Percentiles rank a stretch among this genome's conserved stretches.
Conservation (phyloP, 2,888 invertebrate species). For the Drosophila crucigera region DNA sequence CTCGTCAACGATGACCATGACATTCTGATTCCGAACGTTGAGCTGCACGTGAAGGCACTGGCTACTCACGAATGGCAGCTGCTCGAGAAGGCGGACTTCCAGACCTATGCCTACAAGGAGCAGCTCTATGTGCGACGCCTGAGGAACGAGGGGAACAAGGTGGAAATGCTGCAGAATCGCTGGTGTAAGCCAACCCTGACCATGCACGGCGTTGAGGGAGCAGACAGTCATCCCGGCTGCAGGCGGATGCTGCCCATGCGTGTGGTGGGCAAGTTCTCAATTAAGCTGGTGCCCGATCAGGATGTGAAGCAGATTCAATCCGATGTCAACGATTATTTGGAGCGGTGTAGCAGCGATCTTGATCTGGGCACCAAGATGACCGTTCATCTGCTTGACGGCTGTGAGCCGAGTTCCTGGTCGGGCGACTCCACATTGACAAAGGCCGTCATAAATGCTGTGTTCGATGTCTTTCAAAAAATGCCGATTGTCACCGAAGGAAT, state of each 20-base stretch:
- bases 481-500: conserved; percentile 34
- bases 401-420: conserved; percentile 34
- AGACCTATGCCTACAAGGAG: conserved; percentile 43
- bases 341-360: rapidly evolving
- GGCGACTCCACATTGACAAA: background rate
- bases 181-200: conserved; percentile 53
- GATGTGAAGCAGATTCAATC: conserved; percentile 2
- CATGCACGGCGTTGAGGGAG: conserved; percentile 59
- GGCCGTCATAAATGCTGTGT: conserved; percentile 9
- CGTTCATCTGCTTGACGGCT: conserved; percentile 25
- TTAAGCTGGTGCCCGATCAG: conserved; percentile 58
- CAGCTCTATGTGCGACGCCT: conserved; percentile 41
- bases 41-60: conserved; percentile 8
- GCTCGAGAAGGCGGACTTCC: conserved; percentile 43
- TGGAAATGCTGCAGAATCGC: conserved; percentile 40
- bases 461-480: background rate
- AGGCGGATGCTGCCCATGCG: conserved; percentile 37
- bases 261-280: conserved; percentile 52
- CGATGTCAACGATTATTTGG: conserved; percentile 23
- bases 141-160: conserved; percentile 29
- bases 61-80: conserved; percentile 35
- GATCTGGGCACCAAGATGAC: conserved; percentile 23
- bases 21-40: conserved; percentile 21
- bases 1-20: conserved; percentile 32
- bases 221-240: conserved; percentile 16